These are phyloP conservation scores for Philopedon plagiatum DNA, from an alignment of 2,888 invertebrate species.

Conservation along the genomic window DNA sequence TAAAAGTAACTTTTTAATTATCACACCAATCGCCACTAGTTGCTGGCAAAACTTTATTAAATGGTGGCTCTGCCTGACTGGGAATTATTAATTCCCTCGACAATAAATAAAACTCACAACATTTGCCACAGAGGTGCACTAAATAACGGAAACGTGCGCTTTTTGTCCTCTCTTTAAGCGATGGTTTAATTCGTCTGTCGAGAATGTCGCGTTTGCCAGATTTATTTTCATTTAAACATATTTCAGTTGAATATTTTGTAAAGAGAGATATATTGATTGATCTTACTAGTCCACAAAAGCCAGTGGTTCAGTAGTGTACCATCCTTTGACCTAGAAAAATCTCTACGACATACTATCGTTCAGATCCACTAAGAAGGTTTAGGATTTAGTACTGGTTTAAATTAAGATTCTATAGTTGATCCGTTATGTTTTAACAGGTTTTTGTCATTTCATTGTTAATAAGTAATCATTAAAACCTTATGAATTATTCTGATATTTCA, in stretches of 20 bases:
- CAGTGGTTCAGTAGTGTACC: too few species aligned
- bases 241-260: neutral
- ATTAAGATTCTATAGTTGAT: too few species aligned
- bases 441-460: too few species aligned
- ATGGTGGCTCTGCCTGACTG: constrained; percentile 53
- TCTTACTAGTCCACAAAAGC: neutral
- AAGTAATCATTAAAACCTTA: too few species aligned
- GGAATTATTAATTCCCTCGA: constrained; percentile 55
- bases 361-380: too few species aligned
- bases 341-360: too few species aligned
- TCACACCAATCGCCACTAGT: constrained; percentile 59
- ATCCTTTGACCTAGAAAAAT: too few species aligned
- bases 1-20: constrained; percentile 60
- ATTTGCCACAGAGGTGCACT: constrained; percentile 33
- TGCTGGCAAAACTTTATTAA: constrained; percentile 58
- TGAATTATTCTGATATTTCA: too few species aligned
- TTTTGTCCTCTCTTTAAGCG: constrained; percentile 36
- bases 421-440: too few species aligned
- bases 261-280: neutral
- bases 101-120: constrained; percentile 54
- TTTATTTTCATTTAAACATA: constrained; percentile 10
- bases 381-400: too few species aligned
- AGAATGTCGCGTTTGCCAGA: constrained; percentile 11
- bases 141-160: constrained; percentile 35
- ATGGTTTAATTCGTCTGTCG: constrained; percentile 42